Percentiles rank a stretch among this genome's conserved stretches.
Evolutionary conservation across 2,797 vertebrate genomes (phyloP).

Genomic region (Neosilurus mollespiculum): DNA sequence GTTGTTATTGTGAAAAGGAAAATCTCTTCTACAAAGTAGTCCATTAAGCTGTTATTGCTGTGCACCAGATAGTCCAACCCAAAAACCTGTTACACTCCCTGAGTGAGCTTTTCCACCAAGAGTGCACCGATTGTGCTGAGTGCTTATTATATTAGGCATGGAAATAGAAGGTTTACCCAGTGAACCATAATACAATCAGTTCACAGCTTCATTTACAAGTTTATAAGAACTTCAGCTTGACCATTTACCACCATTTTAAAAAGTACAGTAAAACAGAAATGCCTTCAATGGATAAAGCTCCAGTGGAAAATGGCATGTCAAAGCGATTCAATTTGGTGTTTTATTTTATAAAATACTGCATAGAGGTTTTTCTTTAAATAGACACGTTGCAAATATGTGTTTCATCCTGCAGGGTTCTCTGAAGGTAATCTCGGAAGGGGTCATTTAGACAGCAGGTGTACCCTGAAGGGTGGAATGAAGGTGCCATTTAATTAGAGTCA

Average conservation of each 20-base stretch:
- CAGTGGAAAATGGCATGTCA: background rate
- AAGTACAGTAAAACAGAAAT: background rate
- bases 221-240: background rate
- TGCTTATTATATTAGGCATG: background rate
- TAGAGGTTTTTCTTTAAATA: background rate
- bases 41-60: background rate
- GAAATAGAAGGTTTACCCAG: background rate
- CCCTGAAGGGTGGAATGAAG: background rate
- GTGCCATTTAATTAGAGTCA: slow-evolving; percentile 3
- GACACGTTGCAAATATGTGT: background rate
- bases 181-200: background rate
- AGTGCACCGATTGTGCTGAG: background rate
- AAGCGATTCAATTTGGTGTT: background rate
- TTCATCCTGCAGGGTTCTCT: background rate
- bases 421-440: background rate
- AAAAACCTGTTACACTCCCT: background rate
- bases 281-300: background rate
- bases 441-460: background rate
- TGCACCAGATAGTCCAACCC: background rate
- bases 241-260: background rate
- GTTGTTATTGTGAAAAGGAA: background rate
- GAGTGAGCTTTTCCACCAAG: background rate
- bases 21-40: background rate
- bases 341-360: background rate
- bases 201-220: background rate